A percentile compares a stretch with the other conserved stretches of the same genome.
Evolutionary conservation across 2,113 vertebrate species (phyloP).

Genomic region (Percina caprodes): DNA sequence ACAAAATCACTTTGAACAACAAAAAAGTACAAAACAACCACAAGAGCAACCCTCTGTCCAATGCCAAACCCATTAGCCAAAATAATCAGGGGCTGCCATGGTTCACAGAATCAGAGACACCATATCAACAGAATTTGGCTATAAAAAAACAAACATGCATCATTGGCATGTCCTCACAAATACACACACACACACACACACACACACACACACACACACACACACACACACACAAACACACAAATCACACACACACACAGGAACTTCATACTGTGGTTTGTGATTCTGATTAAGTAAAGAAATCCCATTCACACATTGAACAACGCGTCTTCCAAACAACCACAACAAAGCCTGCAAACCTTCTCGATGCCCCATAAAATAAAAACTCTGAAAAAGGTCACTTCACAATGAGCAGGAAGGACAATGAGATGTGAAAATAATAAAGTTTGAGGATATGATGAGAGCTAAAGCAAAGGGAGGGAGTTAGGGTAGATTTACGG

Average conservation of each 20-base stretch:
- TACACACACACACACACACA: slow-evolving; percentile 18
- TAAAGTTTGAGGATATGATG: slow-evolving; percentile 1
- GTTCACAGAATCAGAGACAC: slow-evolving; percentile 61
- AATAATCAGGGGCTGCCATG: neutral
- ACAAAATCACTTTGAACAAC: slow-evolving; percentile 14
- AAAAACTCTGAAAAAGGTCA: slow-evolving; percentile 40
- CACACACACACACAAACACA: slow-evolving; percentile 38
- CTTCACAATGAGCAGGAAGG: slow-evolving; percentile 33
- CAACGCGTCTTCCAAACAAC: slow-evolving; percentile 12
- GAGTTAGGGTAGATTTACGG: neutral
- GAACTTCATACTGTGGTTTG: slow-evolving; percentile 38
- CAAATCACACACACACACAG: slow-evolving; percentile 26
- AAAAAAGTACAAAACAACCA: neutral
- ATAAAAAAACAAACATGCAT: slow-evolving; percentile 45
- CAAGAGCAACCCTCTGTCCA: slow-evolving; percentile 15
- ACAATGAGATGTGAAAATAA: slow-evolving; percentile 18
- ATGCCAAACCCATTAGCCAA: slow-evolving; percentile 15
- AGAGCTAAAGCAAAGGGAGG: neutral
- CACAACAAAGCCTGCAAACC: neutral
- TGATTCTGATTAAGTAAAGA: slow-evolving; percentile 16
- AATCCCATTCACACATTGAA: slow-evolving; percentile 14
- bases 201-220: slow-evolving; percentile 20
- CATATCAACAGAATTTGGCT: slow-evolving; percentile 52
- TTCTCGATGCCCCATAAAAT: neutral
- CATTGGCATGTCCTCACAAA: slow-evolving; percentile 34